Conservation (phyloP, 2,113 vertebrate genomes). For the Tetrao urogallus region DNA sequence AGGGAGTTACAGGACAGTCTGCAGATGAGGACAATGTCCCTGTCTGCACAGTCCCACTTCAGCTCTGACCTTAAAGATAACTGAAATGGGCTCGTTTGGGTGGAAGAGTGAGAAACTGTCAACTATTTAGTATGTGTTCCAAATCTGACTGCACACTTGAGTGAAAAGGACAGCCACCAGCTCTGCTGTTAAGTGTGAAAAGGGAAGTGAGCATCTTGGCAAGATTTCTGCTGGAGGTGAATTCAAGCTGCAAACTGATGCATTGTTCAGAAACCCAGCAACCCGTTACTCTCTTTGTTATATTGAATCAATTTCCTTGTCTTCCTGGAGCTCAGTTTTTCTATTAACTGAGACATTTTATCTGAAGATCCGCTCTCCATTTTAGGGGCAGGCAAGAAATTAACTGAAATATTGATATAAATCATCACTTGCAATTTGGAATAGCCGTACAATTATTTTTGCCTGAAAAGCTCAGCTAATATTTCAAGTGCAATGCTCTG, state of each 20-base stretch:
- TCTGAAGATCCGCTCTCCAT: not conserved
- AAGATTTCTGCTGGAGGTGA: constrained; percentile 11
- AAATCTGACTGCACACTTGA: not conserved
- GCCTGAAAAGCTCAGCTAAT: constrained; percentile 29
- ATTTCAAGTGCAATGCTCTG: constrained; percentile 22
- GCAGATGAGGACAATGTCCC: not conserved
- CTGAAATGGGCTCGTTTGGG: not conserved
- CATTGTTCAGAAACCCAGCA: not conserved
- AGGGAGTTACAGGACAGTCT: not conserved
- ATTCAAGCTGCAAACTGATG: not conserved
- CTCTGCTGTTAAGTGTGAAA: not conserved
- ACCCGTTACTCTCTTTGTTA: not conserved
- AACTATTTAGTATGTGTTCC: not conserved
- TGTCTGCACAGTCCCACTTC: accelerated
- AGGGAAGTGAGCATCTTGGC: not conserved
- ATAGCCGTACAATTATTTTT: not conserved
- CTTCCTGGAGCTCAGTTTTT: not conserved
- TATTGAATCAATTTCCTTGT: not conserved
- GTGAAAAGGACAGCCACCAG: not conserved
- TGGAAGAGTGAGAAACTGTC: not conserved
- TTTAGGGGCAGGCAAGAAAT: constrained; percentile 14
- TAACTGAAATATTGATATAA: not conserved
- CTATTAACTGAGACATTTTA: constrained; percentile 12
- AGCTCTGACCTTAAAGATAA: not conserved
- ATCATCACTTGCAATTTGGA: not conserved